phyloP scores from a whole-genome alignment of 1,140 invertebrate species.

The Dreissena polymorpha region DNA sequence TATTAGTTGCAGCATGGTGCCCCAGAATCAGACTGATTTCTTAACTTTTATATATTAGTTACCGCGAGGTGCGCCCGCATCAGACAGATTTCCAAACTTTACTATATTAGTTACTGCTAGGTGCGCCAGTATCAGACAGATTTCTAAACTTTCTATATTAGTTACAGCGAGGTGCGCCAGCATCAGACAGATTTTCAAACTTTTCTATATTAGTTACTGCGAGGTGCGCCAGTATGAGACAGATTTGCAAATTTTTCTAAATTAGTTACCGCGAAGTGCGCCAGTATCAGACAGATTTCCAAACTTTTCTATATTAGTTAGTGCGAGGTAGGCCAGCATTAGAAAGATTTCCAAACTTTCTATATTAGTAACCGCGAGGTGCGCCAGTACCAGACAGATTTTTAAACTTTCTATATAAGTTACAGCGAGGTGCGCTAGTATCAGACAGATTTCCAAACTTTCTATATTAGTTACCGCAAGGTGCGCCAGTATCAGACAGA shows the following conservation, averaged over 20 bases:
- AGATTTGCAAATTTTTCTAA: no score
- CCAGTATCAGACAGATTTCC: slow-evolving; percentile 69
- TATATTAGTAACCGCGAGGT: slow-evolving; percentile 77
- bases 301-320: no score
- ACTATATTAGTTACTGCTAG: slow-evolving; percentile 76
- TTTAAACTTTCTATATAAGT: no score
- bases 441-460: slow-evolving; percentile 68
- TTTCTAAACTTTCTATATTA: no score
- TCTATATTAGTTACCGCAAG: slow-evolving; percentile 76
- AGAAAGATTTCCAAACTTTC: slow-evolving; percentile 69
- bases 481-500: slow-evolving; percentile 73
- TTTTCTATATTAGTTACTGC: slow-evolving; percentile 71
- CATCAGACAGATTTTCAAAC: slow-evolving; percentile 70
- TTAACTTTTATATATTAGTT: no score
- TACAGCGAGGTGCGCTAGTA: slow-evolving; percentile 78
- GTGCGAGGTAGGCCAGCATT: slow-evolving; percentile 76
- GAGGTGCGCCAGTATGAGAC: slow-evolving; percentile 76
- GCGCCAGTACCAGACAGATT: slow-evolving; percentile 70
- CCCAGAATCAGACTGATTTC: slow-evolving; percentile 70
- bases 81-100: slow-evolving; percentile 69
- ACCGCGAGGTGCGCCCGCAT: slow-evolving; percentile 77
- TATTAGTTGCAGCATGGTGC: slow-evolving; percentile 76
- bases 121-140: slow-evolving; percentile 73
- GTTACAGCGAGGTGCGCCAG: slow-evolving; percentile 77
- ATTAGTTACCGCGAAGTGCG: slow-evolving; percentile 77